Conservation (phyloP, 2,888 invertebrate species). For the Clanis bilineata region DNA sequence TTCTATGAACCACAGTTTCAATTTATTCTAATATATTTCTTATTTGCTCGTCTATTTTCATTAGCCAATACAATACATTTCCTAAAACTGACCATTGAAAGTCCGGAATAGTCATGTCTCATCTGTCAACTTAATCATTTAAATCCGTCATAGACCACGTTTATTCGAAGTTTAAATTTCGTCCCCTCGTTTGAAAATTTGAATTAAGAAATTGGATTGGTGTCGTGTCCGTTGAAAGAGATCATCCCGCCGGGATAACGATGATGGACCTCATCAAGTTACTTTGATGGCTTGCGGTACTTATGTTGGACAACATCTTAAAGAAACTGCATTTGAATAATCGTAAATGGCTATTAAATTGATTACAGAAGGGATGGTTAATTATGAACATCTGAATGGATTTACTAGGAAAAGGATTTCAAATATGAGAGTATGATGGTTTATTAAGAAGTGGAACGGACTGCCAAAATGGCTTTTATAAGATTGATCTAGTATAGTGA, state of each 20-base stretch:
- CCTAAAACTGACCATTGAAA: no score
- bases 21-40: no score
- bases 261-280: neutral
- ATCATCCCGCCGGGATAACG: constrained; percentile 28
- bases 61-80: no score
- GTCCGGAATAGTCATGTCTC: neutral
- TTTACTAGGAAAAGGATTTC: no score
- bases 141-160: constrained; percentile 21
- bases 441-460: no score
- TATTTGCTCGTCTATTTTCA: no score
- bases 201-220: constrained; percentile 58
- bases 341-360: neutral
- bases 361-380: neutral
- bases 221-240: constrained; percentile 36
- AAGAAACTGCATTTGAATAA: neutral
- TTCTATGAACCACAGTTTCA: no score
- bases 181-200: constrained; percentile 48
- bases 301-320: constrained; percentile 12
- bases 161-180: constrained; percentile 43
- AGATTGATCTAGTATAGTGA: no score
- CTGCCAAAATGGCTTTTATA: no score
- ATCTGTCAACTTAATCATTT: constrained; percentile 23
- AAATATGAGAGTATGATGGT: no score
- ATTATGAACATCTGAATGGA: neutral
- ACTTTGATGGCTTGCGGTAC: neutral